Base-by-base conservation (phyloP, 1,140 invertebrate genomes). In the Dinoponera quadriceps region DNA sequence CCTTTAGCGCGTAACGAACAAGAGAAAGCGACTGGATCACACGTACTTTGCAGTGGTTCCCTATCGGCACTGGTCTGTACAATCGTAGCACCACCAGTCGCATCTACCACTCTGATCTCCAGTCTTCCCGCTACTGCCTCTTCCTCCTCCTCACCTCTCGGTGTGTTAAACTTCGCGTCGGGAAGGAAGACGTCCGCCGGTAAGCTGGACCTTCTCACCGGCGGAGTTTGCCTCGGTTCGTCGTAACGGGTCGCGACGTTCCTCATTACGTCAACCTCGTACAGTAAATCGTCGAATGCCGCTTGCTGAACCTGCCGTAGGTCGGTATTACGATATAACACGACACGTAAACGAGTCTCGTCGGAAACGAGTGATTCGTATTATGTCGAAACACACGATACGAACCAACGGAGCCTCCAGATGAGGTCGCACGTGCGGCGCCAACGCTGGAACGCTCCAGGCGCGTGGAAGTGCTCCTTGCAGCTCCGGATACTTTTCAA, bases 261-360 rank as follows among this genome's bases (percentile, higher is more conserved):
- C 59, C 98, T 95, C 95, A 97, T 97, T 25, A 98, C 96, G 93
- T 98, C 97, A 59, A 98, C 96, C 77, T 96, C 95, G 93, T 97
- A 98, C 0, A 97, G 94, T 83, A 96, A 95, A 92, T 98, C 96
- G 91, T 98, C 97, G 93, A 98, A 97, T 14, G 97, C 96, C 25
- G 97, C 97, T 94, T 98, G 97, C 92, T 98, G 97, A 29, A 98
- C 88, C 95, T 95, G 63, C 51, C 20, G 20, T 18, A 14, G 48
- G 65, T 48, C 3, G 14, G 51, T 71, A 59, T 57, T 51, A 18
- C 81, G 0, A 62, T 27, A 22, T 0, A n/a, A n/a, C n/a, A n/a
- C n/a, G n/a, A n/a, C n/a, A n/a, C n/a, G n/a, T n/a, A n/a, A n/a
- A n/a, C n/a, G n/a, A n/a, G n/a, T n/a, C n/a, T 11, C 38, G 11